Base-by-base conservation (phyloP, 2,797 vertebrate species). In the Enteromius mattozi region DNA sequence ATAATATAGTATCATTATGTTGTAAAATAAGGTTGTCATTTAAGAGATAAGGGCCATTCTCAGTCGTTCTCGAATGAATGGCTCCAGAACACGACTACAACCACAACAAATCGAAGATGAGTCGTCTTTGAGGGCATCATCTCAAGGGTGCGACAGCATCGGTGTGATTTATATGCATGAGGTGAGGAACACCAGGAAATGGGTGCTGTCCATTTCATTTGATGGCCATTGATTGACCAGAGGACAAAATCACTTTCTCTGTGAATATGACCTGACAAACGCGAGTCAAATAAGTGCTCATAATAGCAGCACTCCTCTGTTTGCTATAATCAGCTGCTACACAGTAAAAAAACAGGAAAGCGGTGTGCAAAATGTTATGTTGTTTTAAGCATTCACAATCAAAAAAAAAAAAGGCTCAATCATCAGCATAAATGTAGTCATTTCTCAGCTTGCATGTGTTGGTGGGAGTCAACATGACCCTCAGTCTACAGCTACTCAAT, bases 181-280 rank as follows among this genome's bases (percentile, higher is more conserved):
- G 88, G 87, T 45, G 35, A 79, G 56, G 86, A 89, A 82, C 70
- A 85, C 86, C 90, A 90, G 92, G 92, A 94, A 93, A 93, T 89
- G 88, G 88, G 87, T 90, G 87, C 91, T 93, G 91, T 92, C 89
- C 90, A 86, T 92, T 90, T 93, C 89, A 92, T 93, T 92, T 92
- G 91, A 86, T 87, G 88, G 72, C 85, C 91, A 94, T 91, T 92
- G 94, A 94, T 94, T 91, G 88, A 87, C 82, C 81, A 85, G 70
- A 81, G 68, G 83, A 82, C 77, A 87, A 84, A 70, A 85, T 85
- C 87, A 70, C 86, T 88, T 87, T 82, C 83, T 78, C 70, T 78
- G 70, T 85, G 75, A 71, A 82, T 87, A 82, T 87, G 83, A 85
- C 80, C 88, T 87, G 86, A 77, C 54, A 75, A 78, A 69, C 61